Conservation (phyloP, 1,140 invertebrate species). For the Steinernema khuongi region DNA sequence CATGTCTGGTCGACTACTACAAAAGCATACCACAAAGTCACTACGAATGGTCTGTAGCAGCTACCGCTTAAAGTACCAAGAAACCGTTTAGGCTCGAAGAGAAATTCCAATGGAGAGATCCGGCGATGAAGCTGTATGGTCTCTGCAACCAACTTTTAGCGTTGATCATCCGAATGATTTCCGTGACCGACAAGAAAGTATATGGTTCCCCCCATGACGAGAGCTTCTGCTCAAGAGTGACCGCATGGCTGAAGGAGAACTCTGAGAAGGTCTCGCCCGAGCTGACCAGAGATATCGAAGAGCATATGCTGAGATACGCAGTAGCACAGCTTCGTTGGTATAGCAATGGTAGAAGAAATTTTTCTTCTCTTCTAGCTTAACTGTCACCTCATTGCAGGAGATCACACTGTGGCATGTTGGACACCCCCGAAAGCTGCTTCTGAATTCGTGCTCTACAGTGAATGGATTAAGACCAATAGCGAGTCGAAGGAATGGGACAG, state of each 20-base stretch:
- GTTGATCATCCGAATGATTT: not conserved
- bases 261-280: not conserved
- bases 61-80: no score
- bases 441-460: not conserved
- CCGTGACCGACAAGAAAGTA: not conserved
- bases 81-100: not conserved
- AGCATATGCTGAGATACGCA: not conserved
- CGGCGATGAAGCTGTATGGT: not conserved
- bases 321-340: not conserved
- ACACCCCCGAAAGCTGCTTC: not conserved
- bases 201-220: not conserved
- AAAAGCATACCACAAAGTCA: no score
- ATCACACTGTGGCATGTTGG: not conserved
- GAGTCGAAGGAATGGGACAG: not conserved
- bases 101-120: not conserved
- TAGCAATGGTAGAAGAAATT: not conserved
- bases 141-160: not conserved
- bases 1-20: no score
- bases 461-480: not conserved
- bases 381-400: not conserved
- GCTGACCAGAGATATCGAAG: not conserved
- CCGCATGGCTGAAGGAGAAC: not conserved
- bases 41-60: no score
- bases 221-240: constrained; percentile 9
- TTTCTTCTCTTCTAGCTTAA: no score